Evolutionary conservation across 2,888 invertebrate genomes (phyloP).

Genomic region (Melieria omissa): DNA sequence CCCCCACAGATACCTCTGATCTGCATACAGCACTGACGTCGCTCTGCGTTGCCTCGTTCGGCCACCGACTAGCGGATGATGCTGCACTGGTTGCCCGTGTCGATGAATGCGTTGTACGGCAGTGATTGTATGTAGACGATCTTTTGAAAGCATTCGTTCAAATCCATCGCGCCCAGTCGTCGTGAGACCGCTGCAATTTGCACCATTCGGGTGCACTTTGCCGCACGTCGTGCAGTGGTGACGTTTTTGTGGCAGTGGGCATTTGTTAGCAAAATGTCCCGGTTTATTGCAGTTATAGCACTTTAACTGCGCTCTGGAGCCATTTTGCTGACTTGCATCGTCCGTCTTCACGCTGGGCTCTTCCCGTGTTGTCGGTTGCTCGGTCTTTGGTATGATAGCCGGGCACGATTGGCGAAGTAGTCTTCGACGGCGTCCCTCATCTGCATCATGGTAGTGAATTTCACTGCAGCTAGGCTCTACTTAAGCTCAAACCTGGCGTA

Average conservation of each 20-base stretch:
- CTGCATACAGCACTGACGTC: constrained; percentile 31
- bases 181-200: no score
- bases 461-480: background rate
- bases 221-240: background rate
- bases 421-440: background rate
- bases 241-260: constrained; percentile 6
- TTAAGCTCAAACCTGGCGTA: no score
- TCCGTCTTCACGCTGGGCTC: background rate
- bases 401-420: background rate
- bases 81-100: constrained; percentile 34
- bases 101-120: constrained; percentile 31
- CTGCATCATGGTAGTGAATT: background rate
- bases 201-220: no score
- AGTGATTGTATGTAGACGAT: no score
- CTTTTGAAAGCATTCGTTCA: no score
- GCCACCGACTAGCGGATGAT: constrained; percentile 30
- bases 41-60: constrained; percentile 26
- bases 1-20: constrained; percentile 35
- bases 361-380: background rate
- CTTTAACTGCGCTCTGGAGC: background rate
- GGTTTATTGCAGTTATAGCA: background rate
- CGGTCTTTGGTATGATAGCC: background rate
- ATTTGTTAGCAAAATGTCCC: background rate
- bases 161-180: no score
- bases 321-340: background rate